Evolutionary conservation across 2,888 invertebrate genomes (phyloP).

Genomic region (Conus canariensis): DNA sequence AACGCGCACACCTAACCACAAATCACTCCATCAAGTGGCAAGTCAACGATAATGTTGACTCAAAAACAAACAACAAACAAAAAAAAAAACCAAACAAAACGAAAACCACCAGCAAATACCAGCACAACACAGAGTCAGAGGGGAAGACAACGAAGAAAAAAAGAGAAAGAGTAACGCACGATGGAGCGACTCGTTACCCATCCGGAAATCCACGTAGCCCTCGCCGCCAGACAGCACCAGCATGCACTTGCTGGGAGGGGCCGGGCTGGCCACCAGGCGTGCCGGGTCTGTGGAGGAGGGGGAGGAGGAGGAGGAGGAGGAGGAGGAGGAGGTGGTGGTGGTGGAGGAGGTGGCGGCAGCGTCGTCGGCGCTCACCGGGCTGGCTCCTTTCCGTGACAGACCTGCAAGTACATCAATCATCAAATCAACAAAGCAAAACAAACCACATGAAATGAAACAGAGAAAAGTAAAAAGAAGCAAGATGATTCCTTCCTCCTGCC

Average conservation of each 20-base stretch:
- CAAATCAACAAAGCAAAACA: no score
- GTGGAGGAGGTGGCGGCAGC: slow-evolving; percentile 18
- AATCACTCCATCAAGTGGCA: neutral
- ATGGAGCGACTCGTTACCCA: slow-evolving; percentile 84
- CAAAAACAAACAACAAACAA: neutral
- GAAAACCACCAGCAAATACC: no score
- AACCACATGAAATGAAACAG: no score
- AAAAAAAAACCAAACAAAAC: neutral
- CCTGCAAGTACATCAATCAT: slow-evolving; percentile 48
- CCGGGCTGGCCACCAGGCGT: slow-evolving; percentile 58
- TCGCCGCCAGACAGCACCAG: slow-evolving; percentile 98
- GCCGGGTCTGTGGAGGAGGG: slow-evolving; percentile 42
- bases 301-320: slow-evolving; percentile 23
- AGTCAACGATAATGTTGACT: neutral
- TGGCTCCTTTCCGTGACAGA: slow-evolving; percentile 65
- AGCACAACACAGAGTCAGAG: no score
- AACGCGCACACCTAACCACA: no score
- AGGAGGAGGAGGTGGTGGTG: slow-evolving; percentile 8
- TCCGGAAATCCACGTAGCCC: slow-evolving; percentile 99
- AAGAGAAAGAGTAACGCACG: slow-evolving; percentile 16
- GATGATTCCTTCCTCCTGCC: no score
- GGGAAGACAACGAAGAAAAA: neutral
- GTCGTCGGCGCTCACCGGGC: slow-evolving; percentile 56
- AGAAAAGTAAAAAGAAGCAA: no score
- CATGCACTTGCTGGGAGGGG: slow-evolving; percentile 81